Evolutionary conservation across 2,797 vertebrate species (phyloP), one percentile per base, ranked within the genome.

Genomic region (Gambelia wislizenii): DNA sequence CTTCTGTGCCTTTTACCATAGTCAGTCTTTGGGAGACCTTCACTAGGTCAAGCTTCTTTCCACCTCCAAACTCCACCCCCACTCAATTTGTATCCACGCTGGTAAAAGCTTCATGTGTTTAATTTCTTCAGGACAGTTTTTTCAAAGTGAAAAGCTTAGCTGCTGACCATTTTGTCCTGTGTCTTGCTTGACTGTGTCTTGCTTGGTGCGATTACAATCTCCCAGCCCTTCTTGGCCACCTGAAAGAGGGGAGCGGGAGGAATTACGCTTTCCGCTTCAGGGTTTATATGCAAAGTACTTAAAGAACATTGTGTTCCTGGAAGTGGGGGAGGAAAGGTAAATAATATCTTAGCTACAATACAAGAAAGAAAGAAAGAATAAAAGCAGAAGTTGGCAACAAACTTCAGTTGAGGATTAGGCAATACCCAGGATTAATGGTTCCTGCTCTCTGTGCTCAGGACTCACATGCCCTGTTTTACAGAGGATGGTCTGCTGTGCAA

Each of bases 311-410:
- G 69, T 49, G 88, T 89, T 89, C 88, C 52, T 72, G 42, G 42
- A 80, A 78, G 70, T 49, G 49, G 59, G 89, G 92, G 92, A 33
- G 33, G 44, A 49, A 3, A 44, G 36, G 74, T 22, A 84, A 89
- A 89, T 49, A 79, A 59, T 59, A 20, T 42, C 49, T 14, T 42
- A 77, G 54, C 56, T 39, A 39, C 70, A 36, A 47, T 10, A 93
- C 91, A 85, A 89, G 89, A 86, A 90, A 90, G 61, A 75, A 82
- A 91, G 90, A 89, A 90, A 94, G 87, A 90, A 74, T 8, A 86
- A 90, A 74, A 75, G 76, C 84, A 44, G 91, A 67, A 83, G 7
- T 25, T 69, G 72, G 61, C 70, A 56, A 56, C 87, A 90, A 72
- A 81, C 30, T 22, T 16, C 64, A 67, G 30, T 67, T 30, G 27